Conservation (phyloP, 2,113 vertebrate species). For the Macquaria ambigua region DNA sequence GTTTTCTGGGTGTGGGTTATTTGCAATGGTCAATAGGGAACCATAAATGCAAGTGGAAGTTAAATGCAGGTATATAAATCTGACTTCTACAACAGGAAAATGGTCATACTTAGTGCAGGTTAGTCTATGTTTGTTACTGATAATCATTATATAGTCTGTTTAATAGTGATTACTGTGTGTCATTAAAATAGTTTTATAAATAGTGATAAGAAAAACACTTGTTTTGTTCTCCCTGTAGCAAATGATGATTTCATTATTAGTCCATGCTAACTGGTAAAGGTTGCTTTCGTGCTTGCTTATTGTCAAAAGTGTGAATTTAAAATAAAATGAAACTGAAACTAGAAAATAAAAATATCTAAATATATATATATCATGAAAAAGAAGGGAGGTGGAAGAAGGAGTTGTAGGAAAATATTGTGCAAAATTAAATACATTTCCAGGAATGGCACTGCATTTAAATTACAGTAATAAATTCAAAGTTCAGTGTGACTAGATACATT, state of each 20-base stretch:
- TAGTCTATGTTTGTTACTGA: neutral
- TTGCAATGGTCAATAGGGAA: neutral
- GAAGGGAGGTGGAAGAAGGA: neutral
- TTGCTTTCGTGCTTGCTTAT: neutral
- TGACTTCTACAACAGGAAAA: neutral
- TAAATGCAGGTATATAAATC: neutral
- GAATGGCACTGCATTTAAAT: neutral
- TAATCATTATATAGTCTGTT: neutral
- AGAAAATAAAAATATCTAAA: too few relatives aligned
- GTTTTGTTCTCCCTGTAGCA: neutral
- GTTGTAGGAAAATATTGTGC: neutral
- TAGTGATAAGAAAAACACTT: neutral
- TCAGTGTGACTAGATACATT: fast-evolving
- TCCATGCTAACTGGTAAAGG: neutral
- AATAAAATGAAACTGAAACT: fast-evolving
- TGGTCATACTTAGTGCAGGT: neutral
- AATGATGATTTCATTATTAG: neutral
- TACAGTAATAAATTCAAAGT: conserved; percentile 42
- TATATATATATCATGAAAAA: neutral
- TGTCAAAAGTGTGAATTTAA: neutral
- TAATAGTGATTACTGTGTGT: neutral
- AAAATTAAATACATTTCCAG: neutral
- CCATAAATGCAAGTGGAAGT: neutral
- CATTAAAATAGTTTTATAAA: neutral
- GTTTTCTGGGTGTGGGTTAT: neutral